These are phyloP conservation scores for Neuroscelio doddi DNA, from an alignment of 2,888 invertebrate genomes.

Conservation along the genomic window DNA sequence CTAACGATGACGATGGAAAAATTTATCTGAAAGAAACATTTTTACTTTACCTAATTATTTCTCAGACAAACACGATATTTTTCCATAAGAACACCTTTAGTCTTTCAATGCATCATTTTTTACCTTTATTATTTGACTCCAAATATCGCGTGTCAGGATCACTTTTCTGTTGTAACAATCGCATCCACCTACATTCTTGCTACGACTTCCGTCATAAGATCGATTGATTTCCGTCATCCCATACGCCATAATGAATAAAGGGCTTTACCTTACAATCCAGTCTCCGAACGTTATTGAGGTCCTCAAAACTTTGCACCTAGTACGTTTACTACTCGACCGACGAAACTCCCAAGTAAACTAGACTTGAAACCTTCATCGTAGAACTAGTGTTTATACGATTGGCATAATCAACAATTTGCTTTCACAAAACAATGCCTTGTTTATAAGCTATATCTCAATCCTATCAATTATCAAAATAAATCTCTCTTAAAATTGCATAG, in stretches of 20 bases:
- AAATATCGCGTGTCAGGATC: slow-evolving; percentile 28
- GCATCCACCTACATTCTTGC: slow-evolving; percentile 52
- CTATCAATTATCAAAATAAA: background rate
- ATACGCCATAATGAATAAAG: slow-evolving; percentile 56
- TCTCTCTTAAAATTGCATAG: background rate
- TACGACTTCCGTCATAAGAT: slow-evolving; percentile 54
- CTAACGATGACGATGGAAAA: no score
- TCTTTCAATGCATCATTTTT: background rate
- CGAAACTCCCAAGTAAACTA: slow-evolving; percentile 8
- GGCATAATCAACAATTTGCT: slow-evolving; percentile 13
- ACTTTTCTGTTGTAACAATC: slow-evolving; percentile 44
- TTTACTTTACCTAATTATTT: background rate
- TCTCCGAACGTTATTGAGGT: slow-evolving; percentile 15
- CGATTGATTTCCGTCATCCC: slow-evolving; percentile 63
- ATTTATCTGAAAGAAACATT: background rate
- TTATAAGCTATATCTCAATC: background rate
- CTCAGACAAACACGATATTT: background rate
- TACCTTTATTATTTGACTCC: slow-evolving; percentile 17
- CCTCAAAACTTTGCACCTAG: slow-evolving; percentile 24
- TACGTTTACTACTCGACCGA: slow-evolving; percentile 13
- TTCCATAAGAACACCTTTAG: background rate
- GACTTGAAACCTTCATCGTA: slow-evolving; percentile 7
- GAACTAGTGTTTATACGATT: slow-evolving; percentile 7
- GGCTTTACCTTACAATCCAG: slow-evolving; percentile 43
- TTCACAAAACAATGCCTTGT: slow-evolving; percentile 1